A percentile compares a stretch with the other conserved stretches of the same genome.
Conservation (phyloP, 2,797 vertebrate genomes). For the Sebastes vulpes region DNA sequence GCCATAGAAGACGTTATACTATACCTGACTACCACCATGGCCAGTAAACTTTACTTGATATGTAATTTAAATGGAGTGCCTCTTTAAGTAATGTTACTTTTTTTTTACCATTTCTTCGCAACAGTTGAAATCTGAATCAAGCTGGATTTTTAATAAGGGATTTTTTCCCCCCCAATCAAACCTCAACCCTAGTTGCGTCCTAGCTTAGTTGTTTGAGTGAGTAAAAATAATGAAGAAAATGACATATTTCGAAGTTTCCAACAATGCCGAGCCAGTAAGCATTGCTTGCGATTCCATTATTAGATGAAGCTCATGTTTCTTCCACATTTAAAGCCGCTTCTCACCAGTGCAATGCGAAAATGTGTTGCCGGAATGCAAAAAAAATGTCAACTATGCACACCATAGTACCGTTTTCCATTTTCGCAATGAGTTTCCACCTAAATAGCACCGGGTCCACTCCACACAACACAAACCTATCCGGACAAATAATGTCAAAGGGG, state of each 20-base stretch:
- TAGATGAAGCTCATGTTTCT: not conserved
- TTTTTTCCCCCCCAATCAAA: not conserved
- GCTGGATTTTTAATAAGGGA: not conserved
- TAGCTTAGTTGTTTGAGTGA: not conserved
- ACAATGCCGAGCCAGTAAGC: too few relatives aligned
- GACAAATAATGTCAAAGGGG: too few relatives aligned
- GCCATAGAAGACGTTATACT: too few relatives aligned
- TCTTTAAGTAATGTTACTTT: not conserved
- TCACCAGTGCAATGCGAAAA: fast-evolving
- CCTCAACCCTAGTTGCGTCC: fast-evolving
- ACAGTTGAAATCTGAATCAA: not conserved
- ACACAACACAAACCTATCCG: too few relatives aligned
- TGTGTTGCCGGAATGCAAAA: too few relatives aligned
- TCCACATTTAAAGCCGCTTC: not conserved
- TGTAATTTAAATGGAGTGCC: not conserved
- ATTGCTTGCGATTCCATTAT: not conserved
- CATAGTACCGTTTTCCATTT: too few relatives aligned
- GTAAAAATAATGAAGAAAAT: not conserved
- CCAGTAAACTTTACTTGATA: not conserved
- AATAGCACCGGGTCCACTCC: too few relatives aligned
- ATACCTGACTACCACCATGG: not conserved
- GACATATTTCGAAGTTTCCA: not conserved
- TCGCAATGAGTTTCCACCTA: too few relatives aligned
- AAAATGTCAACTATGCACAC: too few relatives aligned
- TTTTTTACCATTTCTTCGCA: not conserved